Percentiles rank a stretch among this genome's conserved stretches.
These are phyloP conservation scores for Pteruthius melanotis DNA, from an alignment of 2,113 vertebrate species.

Conservation along the genomic window DNA sequence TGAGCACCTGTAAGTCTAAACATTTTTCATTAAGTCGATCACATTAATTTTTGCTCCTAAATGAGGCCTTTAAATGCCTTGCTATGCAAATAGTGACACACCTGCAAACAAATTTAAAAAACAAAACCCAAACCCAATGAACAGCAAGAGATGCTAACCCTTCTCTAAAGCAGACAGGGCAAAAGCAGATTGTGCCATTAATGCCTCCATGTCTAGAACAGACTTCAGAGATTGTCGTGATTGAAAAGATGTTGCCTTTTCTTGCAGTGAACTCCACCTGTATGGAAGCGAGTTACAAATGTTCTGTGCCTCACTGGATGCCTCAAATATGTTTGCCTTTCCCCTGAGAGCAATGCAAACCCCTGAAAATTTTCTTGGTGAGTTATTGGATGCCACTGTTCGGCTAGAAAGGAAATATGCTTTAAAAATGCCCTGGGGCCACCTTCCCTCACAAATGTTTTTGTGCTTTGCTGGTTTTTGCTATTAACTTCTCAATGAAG, in stretches of 20 bases:
- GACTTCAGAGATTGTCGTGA: neutral
- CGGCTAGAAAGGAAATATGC: neutral
- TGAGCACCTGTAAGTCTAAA: neutral
- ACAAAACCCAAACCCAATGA: fast-evolving
- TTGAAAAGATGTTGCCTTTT: neutral
- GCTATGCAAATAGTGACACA: neutral
- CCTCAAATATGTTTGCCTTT: neutral
- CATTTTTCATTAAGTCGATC: neutral
- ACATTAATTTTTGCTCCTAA: neutral
- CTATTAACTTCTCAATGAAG: neutral
- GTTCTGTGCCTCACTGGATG: neutral
- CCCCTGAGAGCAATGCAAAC: neutral
- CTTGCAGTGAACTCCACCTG: neutral
- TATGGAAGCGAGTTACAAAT: neutral
- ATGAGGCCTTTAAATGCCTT: neutral
- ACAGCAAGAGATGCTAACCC: neutral
- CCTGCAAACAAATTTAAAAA: neutral
- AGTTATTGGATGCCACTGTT: neutral
- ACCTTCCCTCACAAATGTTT: neutral
- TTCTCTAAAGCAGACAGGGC: neutral
- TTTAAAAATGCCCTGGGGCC: neutral
- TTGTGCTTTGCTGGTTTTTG: neutral
- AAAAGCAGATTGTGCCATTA: neutral
- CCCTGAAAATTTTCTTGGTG: neutral
- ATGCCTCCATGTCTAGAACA: neutral